Evolutionary conservation across 2,113 vertebrate genomes (phyloP).

Genomic region (Morone saxatilis): DNA sequence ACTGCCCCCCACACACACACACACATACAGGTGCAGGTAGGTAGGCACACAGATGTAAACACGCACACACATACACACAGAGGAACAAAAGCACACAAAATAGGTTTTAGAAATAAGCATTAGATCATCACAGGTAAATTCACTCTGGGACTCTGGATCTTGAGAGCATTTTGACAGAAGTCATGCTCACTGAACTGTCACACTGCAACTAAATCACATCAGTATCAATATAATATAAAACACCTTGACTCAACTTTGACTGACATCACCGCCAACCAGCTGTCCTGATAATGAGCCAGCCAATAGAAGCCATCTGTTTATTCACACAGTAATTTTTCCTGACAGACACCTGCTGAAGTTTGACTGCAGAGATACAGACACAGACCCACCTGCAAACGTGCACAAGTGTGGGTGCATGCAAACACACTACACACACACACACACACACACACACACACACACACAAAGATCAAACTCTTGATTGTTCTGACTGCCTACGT

Average conservation of each 20-base stretch:
- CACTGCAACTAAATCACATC: not conserved
- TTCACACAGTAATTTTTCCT: conserved; percentile 22
- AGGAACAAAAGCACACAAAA: not conserved
- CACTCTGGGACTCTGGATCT: not conserved
- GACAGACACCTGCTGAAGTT: conserved; percentile 48
- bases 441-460: conserved; percentile 7
- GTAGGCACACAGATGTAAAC: not conserved
- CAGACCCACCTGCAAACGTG: conserved; percentile 10
- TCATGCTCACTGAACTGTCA: not conserved
- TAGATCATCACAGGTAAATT: not conserved
- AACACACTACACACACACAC: not conserved
- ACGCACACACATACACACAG: not conserved
- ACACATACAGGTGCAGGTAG: not conserved
- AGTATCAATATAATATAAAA: not conserved
- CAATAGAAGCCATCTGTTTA: conserved; percentile 31
- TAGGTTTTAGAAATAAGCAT: not conserved
- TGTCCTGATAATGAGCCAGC: conserved; percentile 48
- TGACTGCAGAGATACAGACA: conserved; percentile 54
- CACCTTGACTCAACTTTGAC: not conserved
- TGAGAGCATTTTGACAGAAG: not conserved
- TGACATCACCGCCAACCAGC: conserved; percentile 6
- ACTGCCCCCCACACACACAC: conserved; percentile 69
- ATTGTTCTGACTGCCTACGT: conserved; percentile 41
- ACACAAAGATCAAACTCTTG: conserved; percentile 33
- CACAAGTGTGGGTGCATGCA: not conserved